Percentiles rank a stretch among this genome's conserved stretches.
phyloP scores from a whole-genome alignment of 2,888 invertebrate species.

The Taphrorychus bicolor region DNA sequence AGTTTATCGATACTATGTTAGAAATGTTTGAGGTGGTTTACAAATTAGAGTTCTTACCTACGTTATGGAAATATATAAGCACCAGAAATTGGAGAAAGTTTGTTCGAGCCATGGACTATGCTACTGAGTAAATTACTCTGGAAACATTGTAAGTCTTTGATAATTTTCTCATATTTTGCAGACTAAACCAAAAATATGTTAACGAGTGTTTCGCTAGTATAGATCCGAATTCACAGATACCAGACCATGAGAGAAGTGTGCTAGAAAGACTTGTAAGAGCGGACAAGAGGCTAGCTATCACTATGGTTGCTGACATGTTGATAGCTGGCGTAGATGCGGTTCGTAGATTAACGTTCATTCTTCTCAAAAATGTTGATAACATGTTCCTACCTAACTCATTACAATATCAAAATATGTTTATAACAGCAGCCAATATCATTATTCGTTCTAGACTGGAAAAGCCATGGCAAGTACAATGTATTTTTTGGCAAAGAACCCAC shows the following conservation, averaged over 20 bases:
- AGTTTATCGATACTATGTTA: constrained; percentile 56
- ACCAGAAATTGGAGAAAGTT: too few species aligned
- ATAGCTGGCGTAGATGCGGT: constrained; percentile 78
- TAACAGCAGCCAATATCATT: too few species aligned
- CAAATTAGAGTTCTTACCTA: constrained; percentile 54
- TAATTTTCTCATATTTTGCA: too few species aligned
- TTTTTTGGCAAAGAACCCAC: constrained; percentile 59
- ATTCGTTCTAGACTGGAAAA: constrained; percentile 59
- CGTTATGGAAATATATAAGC: constrained; percentile 52
- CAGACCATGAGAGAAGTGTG: constrained; percentile 65
- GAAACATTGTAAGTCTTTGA: too few species aligned
- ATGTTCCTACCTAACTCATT: too few species aligned
- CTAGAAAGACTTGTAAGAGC: constrained; percentile 70
- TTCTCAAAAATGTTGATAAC: too few species aligned
- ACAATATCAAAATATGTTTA: too few species aligned
- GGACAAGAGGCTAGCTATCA: constrained; percentile 68
- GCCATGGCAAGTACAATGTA: constrained; percentile 58
- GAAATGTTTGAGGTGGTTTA: constrained; percentile 50
- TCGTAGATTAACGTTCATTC: too few species aligned
- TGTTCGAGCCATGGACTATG: too few species aligned
- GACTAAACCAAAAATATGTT: constrained; percentile 50
- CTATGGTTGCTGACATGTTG: constrained; percentile 75
- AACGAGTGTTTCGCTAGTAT: constrained; percentile 44
- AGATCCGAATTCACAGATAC: constrained; percentile 43
- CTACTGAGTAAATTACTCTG: too few species aligned